phyloP scores from a whole-genome alignment of 1,140 invertebrate genomes.

The Ceratitis capitata region DNA sequence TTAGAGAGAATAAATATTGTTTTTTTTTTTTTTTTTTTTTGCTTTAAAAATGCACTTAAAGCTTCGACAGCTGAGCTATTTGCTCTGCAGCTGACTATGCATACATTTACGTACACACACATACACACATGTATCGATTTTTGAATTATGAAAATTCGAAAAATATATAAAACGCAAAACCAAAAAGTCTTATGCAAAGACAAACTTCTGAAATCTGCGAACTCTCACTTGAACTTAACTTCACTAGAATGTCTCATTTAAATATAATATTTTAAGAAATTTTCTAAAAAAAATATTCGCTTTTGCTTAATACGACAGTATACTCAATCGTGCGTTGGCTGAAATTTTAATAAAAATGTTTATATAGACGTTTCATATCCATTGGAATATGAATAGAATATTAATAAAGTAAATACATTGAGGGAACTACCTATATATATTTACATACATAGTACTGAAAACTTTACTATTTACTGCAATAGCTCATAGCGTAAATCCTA shows the following conservation, averaged over 20 bases:
- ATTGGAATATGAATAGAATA: neutral
- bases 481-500: neutral
- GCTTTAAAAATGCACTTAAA: neutral
- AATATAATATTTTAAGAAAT: neutral
- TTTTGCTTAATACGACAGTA: neutral
- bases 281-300: neutral
- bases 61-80: neutral
- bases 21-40: neutral
- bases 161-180: no score
- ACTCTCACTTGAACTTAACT: neutral
- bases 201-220: neutral
- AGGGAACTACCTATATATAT: neutral
- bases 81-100: neutral
- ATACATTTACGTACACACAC: neutral
- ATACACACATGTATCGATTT: neutral
- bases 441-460: neutral
- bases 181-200: neutral
- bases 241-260: neutral
- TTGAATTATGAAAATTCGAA: neutral
- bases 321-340: neutral
- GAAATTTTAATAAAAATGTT: neutral
- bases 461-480: neutral
- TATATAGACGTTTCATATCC: neutral
- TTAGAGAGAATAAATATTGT: neutral
- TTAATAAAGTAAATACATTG: neutral